Percentiles rank a stretch among this genome's conserved stretches.
These are phyloP conservation scores for Orestias chungarensis DNA, from an alignment of 2,797 vertebrate genomes.

Conservation along the genomic window DNA sequence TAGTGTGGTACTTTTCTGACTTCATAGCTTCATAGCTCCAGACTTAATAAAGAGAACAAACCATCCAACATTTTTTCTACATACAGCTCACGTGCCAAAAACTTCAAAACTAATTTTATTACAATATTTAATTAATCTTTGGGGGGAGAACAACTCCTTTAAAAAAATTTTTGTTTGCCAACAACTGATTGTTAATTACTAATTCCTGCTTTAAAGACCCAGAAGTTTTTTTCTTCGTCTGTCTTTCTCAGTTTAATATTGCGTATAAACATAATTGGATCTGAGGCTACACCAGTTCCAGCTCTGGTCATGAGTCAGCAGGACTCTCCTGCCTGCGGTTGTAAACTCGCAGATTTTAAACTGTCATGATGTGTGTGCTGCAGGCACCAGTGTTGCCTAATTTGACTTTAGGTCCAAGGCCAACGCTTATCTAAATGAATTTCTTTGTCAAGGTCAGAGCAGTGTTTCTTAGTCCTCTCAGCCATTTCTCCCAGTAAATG, in stretches of 20 bases:
- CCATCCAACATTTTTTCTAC: neutral
- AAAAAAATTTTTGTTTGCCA: conserved; percentile 7
- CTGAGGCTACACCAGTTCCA: conserved; percentile 1
- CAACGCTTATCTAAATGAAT: conserved; percentile 69
- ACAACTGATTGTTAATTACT: conserved; percentile 21
- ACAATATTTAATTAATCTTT: neutral
- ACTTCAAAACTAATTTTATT: neutral
- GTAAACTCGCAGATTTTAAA: conserved; percentile 48
- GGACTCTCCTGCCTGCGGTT: conserved; percentile 14
- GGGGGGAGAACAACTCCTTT: neutral
- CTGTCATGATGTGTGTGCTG: conserved; percentile 39
- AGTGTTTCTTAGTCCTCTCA: conserved; percentile 53
- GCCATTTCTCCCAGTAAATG: conserved; percentile 55
- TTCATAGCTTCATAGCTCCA: too few relatives aligned
- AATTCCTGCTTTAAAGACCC: conserved; percentile 10
- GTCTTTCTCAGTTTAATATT: conserved; percentile 13
- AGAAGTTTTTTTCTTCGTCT: conserved; percentile 6
- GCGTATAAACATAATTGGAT: conserved; percentile 5
- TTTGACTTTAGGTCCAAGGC: conserved; percentile 47
- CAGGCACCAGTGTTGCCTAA: conserved; percentile 56
- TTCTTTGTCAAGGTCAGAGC: conserved; percentile 66
- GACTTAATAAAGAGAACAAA: neutral
- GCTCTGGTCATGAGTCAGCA: conserved; percentile 13
- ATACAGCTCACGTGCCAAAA: neutral
- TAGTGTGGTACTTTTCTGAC: neutral